Conservation (phyloP, 2,797 vertebrate genomes). For the Apogon talboti region DNA sequence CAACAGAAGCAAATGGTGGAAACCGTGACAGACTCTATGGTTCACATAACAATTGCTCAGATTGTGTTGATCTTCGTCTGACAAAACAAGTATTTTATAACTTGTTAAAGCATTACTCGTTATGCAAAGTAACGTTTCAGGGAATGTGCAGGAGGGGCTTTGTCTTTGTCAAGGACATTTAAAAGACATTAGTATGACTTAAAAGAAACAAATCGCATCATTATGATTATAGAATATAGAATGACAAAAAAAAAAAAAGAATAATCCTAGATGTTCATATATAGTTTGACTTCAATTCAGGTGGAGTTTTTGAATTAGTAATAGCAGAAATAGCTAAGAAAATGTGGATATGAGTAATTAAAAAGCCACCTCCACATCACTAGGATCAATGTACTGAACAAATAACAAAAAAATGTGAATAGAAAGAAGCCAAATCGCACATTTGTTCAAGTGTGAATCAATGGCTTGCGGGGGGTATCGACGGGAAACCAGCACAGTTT, state of each 20-base stretch:
- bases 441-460: too few relatives aligned
- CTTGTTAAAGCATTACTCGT: background rate
- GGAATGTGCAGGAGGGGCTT: background rate
- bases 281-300: too few relatives aligned
- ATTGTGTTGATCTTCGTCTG: slow-evolving; percentile 27
- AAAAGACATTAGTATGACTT: slow-evolving; percentile 6
- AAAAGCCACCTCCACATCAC: too few relatives aligned
- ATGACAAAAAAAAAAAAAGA: background rate
- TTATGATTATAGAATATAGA: slow-evolving; percentile 13
- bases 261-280: background rate
- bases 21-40: slow-evolving; percentile 24
- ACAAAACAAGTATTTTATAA: slow-evolving; percentile 19
- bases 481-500: background rate
- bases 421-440: too few relatives aligned
- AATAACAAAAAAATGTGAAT: too few relatives aligned
- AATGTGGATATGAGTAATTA: too few relatives aligned
- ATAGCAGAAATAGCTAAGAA: background rate
- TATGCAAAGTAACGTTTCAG: slow-evolving; percentile 2
- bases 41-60: slow-evolving; percentile 45
- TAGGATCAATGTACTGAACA: too few relatives aligned
- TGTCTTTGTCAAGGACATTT: slow-evolving; percentile 1
- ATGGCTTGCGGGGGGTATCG: too few relatives aligned
- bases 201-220: background rate
- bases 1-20: slow-evolving; percentile 40
- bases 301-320: slow-evolving; percentile 9